A percentile compares a stretch with the other conserved stretches of the same genome.
phyloP scores from a whole-genome alignment of 2,888 invertebrate genomes.

The Macropis europaea region DNA sequence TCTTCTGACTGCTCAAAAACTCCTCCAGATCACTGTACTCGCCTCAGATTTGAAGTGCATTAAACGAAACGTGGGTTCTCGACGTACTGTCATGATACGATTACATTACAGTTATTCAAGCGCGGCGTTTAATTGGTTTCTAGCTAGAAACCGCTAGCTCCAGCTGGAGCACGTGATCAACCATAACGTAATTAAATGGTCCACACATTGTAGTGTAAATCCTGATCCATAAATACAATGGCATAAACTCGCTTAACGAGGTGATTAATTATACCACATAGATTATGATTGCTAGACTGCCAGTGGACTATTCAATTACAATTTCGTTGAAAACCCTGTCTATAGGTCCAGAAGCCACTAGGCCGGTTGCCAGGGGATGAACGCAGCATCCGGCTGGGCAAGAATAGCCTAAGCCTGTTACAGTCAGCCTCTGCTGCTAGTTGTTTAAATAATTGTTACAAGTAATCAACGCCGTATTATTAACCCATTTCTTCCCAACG shows the following conservation, averaged over 20 bases:
- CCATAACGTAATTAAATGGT: constrained; percentile 23
- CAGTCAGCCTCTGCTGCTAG: too few relatives aligned
- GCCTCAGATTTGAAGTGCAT: not conserved
- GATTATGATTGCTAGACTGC: constrained; percentile 27
- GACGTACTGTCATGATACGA: not conserved
- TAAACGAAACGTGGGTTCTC: constrained; percentile 10
- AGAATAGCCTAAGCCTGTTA: too few relatives aligned
- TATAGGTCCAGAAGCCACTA: too few relatives aligned
- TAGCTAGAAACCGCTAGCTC: not conserved
- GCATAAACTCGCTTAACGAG: constrained; percentile 31
- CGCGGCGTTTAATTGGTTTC: constrained; percentile 27
- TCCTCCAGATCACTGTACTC: not conserved
- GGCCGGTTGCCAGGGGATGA: too few relatives aligned
- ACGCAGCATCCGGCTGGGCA: too few relatives aligned
- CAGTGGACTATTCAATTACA: constrained; percentile 21
- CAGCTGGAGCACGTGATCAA: not conserved
- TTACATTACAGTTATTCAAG: constrained; percentile 28
- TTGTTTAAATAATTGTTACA: too few relatives aligned
- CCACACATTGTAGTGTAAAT: constrained; percentile 23
- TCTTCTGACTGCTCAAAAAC: too few relatives aligned
- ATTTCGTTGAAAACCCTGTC: not conserved
- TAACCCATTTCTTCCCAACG: too few relatives aligned
- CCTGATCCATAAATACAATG: constrained; percentile 43
- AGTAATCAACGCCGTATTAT: too few relatives aligned
- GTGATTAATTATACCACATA: constrained; percentile 33